Evolutionary conservation across 23 tunicate species (phyloP).

Genomic region (Trididemnum miniatum): DNA sequence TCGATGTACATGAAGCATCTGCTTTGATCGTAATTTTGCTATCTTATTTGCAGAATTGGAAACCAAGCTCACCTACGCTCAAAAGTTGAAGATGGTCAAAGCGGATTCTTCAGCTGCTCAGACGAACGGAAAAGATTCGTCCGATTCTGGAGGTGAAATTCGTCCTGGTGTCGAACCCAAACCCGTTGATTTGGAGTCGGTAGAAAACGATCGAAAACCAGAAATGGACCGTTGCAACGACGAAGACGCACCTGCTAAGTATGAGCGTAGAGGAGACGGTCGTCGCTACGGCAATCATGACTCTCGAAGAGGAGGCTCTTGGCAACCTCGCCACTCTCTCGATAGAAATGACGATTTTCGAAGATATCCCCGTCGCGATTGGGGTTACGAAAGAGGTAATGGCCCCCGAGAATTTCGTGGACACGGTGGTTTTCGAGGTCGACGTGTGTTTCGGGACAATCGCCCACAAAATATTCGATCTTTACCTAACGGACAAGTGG

Average conservation of each 20-base stretch:
- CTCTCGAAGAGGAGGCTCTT: slow-evolving; percentile 8
- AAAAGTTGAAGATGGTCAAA: not conserved
- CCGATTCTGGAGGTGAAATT: slow-evolving; percentile 16
- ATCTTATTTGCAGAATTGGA: too few species aligned
- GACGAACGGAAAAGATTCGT: slow-evolving; percentile 6
- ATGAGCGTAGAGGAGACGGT: not conserved
- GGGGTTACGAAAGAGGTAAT: slow-evolving; percentile 4
- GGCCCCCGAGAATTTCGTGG: not conserved
- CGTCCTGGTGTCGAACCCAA: not conserved
- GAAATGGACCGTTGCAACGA: not conserved
- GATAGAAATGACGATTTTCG: not conserved
- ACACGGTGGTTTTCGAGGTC: not conserved
- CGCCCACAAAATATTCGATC: not conserved
- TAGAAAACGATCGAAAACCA: not conserved
- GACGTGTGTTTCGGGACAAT: slow-evolving; percentile 11
- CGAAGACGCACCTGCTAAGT: not conserved
- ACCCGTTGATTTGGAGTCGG: not conserved
- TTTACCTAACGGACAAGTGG: not conserved
- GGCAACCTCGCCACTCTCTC: not conserved
- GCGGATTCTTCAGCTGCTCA: slow-evolving; percentile 10
- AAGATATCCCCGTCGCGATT: not conserved
- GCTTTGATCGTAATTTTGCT: too few species aligned
- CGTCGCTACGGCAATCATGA: not conserved
- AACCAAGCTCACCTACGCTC: slow-evolving; percentile 14
- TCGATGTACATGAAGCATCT: too few species aligned